Conservation (phyloP, 2,113 vertebrate species). For the Grantiella picta region DNA sequence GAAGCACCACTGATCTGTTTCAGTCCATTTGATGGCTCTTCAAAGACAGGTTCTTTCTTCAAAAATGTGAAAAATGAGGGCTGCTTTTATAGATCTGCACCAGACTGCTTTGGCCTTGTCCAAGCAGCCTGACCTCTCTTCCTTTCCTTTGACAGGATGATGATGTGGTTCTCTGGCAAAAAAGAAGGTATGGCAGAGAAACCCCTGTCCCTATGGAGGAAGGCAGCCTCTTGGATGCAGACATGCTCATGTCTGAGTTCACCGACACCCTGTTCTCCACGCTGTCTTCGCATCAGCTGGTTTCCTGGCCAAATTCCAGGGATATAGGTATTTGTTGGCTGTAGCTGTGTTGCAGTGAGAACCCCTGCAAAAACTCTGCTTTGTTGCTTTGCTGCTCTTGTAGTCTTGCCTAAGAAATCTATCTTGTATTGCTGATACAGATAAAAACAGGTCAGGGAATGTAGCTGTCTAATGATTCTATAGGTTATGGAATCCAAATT, state of each 20-base stretch:
- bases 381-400: not conserved
- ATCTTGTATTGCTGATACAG: not conserved
- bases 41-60: not conserved
- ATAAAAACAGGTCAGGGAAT: not conserved
- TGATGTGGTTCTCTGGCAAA: slow-evolving; percentile 77
- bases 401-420: not conserved
- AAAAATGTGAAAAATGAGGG: not conserved
- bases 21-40: not conserved
- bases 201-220: slow-evolving; percentile 93
- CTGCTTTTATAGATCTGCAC: not conserved
- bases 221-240: slow-evolving; percentile 90
- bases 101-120: not conserved
- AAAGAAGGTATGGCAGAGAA: slow-evolving; percentile 76
- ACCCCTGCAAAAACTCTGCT: not conserved
- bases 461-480: not conserved
- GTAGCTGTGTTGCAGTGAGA: not conserved
- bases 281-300: slow-evolving; percentile 86
- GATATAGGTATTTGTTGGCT: slow-evolving; percentile 84
- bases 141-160: slow-evolving; percentile 82
- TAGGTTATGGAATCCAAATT: not conserved
- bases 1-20: not conserved
- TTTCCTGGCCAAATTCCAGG: slow-evolving; percentile 90
- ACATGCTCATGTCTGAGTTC: slow-evolving; percentile 95
- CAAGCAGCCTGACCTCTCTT: not conserved
- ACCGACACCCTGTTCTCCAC: slow-evolving; percentile 96